Evolutionary conservation across 2,797 vertebrate species (phyloP).

Genomic region (Propithecus deckenii): DNA sequence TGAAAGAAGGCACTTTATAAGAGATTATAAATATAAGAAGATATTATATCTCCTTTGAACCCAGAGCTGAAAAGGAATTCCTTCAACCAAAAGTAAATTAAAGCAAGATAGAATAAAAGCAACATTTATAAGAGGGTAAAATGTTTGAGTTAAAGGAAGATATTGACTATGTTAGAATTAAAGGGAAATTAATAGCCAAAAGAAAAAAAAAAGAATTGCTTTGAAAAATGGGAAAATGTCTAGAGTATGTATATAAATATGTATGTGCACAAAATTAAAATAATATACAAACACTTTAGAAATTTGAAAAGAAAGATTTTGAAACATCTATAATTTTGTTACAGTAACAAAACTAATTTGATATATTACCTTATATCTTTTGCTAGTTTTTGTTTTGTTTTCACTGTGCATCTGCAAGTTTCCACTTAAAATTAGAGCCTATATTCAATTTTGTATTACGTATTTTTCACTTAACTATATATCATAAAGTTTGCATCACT

Average conservation of each 20-base stretch:
- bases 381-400: background rate
- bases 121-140: conserved; percentile 44
- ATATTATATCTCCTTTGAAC: conserved; percentile 51
- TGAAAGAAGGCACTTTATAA: background rate
- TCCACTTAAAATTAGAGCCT: background rate
- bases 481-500: conserved; percentile 19
- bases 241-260: background rate
- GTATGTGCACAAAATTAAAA: conserved; percentile 29
- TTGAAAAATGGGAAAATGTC: background rate
- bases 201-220: background rate
- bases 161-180: conserved; percentile 44
- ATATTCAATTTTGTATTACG: conserved; percentile 10
- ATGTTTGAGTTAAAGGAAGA: conserved; percentile 39
- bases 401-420: background rate
- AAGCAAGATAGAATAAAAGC: conserved; percentile 51
- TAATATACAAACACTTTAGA: background rate
- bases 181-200: conserved; percentile 40
- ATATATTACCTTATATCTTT: background rate
- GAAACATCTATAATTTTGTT: background rate
- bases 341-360: conserved; percentile 2
- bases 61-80: conserved; percentile 43
- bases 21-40: background rate
- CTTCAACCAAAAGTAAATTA: conserved; percentile 67
- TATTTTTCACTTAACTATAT: conserved; percentile 12
- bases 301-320: background rate